A percentile compares a stretch with the other conserved stretches of the same genome.
Conservation (phyloP, 1,140 invertebrate species). For the Trichonephila inaurata region DNA sequence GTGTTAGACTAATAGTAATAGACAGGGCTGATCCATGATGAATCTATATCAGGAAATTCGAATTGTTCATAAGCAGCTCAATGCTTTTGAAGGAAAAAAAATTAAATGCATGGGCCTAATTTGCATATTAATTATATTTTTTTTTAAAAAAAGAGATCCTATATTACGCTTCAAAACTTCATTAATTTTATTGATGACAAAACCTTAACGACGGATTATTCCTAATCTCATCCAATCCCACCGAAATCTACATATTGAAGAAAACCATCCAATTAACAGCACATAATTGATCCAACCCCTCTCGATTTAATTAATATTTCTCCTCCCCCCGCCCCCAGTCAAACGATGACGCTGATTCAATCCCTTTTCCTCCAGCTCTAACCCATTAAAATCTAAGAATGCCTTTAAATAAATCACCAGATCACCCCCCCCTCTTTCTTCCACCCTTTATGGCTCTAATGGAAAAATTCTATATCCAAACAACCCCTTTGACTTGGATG, state of each 20-base stretch:
- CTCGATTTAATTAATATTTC: neutral
- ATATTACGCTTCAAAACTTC: neutral
- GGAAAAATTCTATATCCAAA: slow-evolving; percentile 56
- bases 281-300: neutral
- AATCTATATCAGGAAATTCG: too few relatives aligned
- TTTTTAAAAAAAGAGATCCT: neutral
- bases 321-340: neutral
- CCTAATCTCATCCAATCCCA: neutral
- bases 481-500: neutral
- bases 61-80: too few relatives aligned
- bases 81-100: too few relatives aligned
- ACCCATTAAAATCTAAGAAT: slow-evolving; percentile 1
- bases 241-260: neutral
- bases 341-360: neutral
- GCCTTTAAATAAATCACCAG: slow-evolving; percentile 51
- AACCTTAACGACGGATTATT: neutral
- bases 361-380: neutral
- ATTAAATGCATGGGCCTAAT: neutral
- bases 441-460: slow-evolving; percentile 55
- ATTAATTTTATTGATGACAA: neutral
- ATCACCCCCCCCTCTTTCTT: slow-evolving; percentile 9
- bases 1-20: too few relatives aligned
- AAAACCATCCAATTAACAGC: neutral
- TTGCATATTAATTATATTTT: neutral
- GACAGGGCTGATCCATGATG: too few relatives aligned